These are phyloP conservation scores for Aradophagus sp. DNA, from an alignment of 1,140 invertebrate species.

Conservation along the genomic window DNA sequence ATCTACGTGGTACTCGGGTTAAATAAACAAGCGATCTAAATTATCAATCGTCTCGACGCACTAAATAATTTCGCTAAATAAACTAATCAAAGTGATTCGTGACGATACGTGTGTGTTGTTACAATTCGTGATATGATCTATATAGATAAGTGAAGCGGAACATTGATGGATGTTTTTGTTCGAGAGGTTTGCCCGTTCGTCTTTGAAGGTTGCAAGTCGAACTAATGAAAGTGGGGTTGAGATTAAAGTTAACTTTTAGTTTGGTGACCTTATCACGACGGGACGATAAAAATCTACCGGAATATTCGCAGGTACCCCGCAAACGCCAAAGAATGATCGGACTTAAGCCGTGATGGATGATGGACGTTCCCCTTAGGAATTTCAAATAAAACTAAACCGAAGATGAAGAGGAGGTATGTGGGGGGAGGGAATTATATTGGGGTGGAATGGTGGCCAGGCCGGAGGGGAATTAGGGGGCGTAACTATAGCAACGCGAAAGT, in stretches of 20 bases:
- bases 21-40: too few species aligned
- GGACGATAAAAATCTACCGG: constrained; percentile 54
- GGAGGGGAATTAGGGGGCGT: constrained; percentile 64
- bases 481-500: constrained; percentile 70
- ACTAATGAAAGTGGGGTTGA: constrained; percentile 37
- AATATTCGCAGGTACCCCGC: constrained; percentile 59
- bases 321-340: constrained; percentile 57
- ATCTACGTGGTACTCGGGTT: too few species aligned
- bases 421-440: constrained; percentile 53
- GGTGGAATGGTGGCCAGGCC: constrained; percentile 44
- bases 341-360: constrained; percentile 62
- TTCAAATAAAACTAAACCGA: constrained; percentile 68
- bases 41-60: too few species aligned
- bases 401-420: constrained; percentile 48
- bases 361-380: constrained; percentile 64
- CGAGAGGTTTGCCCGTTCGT: too few species aligned
- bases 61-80: too few species aligned
- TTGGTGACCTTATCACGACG: constrained; percentile 53
- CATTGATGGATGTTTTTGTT: too few species aligned
- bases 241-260: constrained; percentile 50
- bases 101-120: too few species aligned
- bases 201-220: constrained; percentile 29
- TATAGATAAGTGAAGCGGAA: too few species aligned
- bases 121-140: too few species aligned
- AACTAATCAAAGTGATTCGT: too few species aligned